phyloP scores from a whole-genome alignment of 2,888 invertebrate species.

The Zhengitettix transpicula region DNA sequence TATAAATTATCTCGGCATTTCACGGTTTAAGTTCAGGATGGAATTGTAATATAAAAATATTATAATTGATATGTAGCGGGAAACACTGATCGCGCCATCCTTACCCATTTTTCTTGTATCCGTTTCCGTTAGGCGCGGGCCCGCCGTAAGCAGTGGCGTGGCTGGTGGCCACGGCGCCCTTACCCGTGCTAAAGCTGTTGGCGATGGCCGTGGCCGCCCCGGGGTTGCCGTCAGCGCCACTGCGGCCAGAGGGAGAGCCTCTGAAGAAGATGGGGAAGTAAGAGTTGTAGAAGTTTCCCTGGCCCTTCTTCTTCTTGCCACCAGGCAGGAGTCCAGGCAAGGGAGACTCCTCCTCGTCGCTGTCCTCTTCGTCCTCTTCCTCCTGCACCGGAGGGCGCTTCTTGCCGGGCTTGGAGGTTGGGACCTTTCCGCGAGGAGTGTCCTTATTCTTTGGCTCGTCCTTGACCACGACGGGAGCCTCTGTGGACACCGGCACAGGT shows the following conservation, averaged over 20 bases:
- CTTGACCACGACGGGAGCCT: not conserved
- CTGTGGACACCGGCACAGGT: not conserved
- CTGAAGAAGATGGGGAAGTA: conserved; percentile 52
- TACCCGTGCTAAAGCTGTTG: conserved; percentile 13
- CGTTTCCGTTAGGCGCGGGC: conserved; percentile 2
- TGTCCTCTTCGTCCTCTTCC: conserved; percentile 27
- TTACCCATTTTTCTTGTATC: conserved; percentile 5
- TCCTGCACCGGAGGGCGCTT: not conserved
- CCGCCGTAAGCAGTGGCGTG: conserved; percentile 11
- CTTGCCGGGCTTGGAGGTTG: not conserved
- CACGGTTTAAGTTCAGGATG: too few relatives aligned
- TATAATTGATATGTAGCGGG: too few relatives aligned
- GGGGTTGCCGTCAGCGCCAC: conserved; percentile 26
- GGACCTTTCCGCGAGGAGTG: not conserved
- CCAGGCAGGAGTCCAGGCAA: not conserved
- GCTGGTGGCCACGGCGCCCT: conserved; percentile 12
- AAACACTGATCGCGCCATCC: not conserved
- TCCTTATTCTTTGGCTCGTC: not conserved
- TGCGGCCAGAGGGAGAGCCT: conserved; percentile 21
- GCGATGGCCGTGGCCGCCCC: conserved; percentile 21
- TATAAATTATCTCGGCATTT: too few relatives aligned
- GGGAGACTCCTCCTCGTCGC: conserved; percentile 22
- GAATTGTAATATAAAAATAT: too few relatives aligned
- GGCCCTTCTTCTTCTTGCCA: conserved; percentile 16
- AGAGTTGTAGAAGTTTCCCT: conserved; percentile 33